Percentiles rank a stretch among this genome's conserved stretches.
Conservation (phyloP, 2,888 invertebrate genomes). For the Blomia tropicalis region DNA sequence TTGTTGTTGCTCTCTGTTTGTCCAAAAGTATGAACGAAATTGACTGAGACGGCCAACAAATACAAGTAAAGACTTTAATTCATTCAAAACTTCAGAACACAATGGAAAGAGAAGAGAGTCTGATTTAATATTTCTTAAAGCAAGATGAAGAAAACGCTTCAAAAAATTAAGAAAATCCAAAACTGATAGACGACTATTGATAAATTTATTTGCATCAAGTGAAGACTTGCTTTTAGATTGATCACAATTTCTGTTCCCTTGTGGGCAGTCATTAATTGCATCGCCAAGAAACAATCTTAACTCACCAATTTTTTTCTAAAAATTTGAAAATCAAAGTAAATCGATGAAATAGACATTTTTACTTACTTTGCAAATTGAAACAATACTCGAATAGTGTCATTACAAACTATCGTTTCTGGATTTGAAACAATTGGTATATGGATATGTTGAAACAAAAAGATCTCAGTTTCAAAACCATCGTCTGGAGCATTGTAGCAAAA, state of each 20-base stretch:
- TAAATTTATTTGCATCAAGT: neutral
- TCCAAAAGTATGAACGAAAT: neutral
- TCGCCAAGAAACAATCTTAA: neutral
- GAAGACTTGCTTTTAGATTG: too few species aligned
- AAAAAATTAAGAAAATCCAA: neutral
- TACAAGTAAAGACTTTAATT: conserved; percentile 16
- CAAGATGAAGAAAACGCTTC: neutral
- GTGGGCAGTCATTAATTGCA: neutral
- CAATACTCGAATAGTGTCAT: neutral
- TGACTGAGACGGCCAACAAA: conserved; percentile 19
- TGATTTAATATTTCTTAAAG: neutral
- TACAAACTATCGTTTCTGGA: neutral
- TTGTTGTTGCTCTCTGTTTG: neutral
- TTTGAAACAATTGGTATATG: neutral
- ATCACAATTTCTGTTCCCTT: too few species aligned
- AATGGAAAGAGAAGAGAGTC: neutral
- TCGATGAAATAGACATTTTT: neutral
- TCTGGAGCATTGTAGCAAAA: neutral
- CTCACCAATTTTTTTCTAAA: neutral
- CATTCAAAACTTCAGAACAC: conserved; percentile 16
- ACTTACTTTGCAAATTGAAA: conserved; percentile 10
- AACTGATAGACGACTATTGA: neutral
- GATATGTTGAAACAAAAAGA: neutral
- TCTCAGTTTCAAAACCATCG: neutral
- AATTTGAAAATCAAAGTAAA: neutral